Evolutionary conservation across 1,140 invertebrate genomes (phyloP).

Genomic region (Aleiodes sp.): DNA sequence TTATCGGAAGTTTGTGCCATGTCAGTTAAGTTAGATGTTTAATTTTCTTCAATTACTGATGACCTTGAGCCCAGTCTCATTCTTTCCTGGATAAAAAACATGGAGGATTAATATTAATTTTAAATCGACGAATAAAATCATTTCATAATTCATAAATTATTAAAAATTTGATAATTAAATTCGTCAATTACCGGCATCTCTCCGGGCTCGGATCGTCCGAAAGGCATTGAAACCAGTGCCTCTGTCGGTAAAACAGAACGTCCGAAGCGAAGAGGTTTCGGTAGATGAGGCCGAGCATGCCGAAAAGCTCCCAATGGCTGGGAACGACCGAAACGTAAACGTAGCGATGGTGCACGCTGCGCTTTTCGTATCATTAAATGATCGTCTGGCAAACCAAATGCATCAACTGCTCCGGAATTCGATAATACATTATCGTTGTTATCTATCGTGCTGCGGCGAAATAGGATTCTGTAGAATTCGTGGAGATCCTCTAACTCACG

Average conservation of each 20-base stretch:
- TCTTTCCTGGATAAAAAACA: not conserved
- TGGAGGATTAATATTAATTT: not conserved
- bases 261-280: no score
- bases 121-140: not conserved
- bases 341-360: conserved; percentile 62
- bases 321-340: conserved; percentile 63
- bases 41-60: not conserved
- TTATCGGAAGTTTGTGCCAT: not conserved
- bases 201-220: no score
- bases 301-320: no score
- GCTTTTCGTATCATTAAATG: conserved; percentile 65
- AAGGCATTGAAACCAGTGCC: no score
- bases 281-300: no score
- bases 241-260: no score
- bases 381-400: conserved; percentile 36
- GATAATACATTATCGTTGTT: conserved; percentile 12
- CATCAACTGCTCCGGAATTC: conserved; percentile 17
- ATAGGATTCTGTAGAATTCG: conserved; percentile 55
- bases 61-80: not conserved
- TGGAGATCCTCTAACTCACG: conserved; percentile 40
- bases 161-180: conserved; percentile 10
- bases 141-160: conserved; percentile 18
- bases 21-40: not conserved
- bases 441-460: conserved; percentile 47
- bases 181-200: no score